These are phyloP conservation scores for Thereva nobilitata DNA, from an alignment of 2,888 invertebrate species.

Conservation along the genomic window DNA sequence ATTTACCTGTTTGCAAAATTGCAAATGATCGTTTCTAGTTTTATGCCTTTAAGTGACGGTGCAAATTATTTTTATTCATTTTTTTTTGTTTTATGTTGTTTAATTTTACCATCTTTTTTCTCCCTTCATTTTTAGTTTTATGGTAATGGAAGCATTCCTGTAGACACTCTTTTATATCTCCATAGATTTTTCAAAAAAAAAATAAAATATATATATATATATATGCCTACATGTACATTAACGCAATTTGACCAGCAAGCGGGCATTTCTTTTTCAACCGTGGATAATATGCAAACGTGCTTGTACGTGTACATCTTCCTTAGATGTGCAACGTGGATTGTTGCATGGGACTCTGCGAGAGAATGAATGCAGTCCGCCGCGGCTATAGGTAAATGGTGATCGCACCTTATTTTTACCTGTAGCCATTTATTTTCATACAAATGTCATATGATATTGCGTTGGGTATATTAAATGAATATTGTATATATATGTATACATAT, in stretches of 20 bases:
- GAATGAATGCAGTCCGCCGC: constrained; percentile 14
- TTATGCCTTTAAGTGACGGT: constrained; percentile 12
- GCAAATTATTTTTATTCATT: background rate
- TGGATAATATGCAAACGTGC: constrained; percentile 37
- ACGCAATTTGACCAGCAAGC: constrained; percentile 17
- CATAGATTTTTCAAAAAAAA: too few relatives aligned
- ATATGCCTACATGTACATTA: too few relatives aligned
- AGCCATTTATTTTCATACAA: constrained; percentile 26
- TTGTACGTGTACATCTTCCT: constrained; percentile 18
- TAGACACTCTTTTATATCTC: too few relatives aligned
- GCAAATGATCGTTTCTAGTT: constrained; percentile 26
- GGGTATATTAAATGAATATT: background rate
- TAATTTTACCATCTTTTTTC: background rate
- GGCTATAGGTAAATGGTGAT: constrained; percentile 12
- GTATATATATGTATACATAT: too few relatives aligned
- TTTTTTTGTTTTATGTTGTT: background rate
- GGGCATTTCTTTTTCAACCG: constrained; percentile 36
- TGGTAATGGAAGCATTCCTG: too few relatives aligned
- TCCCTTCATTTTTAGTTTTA: background rate
- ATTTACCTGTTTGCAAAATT: constrained; percentile 26
- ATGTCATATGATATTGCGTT: constrained; percentile 27
- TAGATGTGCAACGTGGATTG: too few relatives aligned
- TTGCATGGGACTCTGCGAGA: constrained; percentile 4
- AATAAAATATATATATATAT: background rate
- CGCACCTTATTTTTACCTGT: constrained; percentile 27